Base-by-base conservation (phyloP, 2,797 vertebrate species). In the Sebastolobus altivelis region DNA sequence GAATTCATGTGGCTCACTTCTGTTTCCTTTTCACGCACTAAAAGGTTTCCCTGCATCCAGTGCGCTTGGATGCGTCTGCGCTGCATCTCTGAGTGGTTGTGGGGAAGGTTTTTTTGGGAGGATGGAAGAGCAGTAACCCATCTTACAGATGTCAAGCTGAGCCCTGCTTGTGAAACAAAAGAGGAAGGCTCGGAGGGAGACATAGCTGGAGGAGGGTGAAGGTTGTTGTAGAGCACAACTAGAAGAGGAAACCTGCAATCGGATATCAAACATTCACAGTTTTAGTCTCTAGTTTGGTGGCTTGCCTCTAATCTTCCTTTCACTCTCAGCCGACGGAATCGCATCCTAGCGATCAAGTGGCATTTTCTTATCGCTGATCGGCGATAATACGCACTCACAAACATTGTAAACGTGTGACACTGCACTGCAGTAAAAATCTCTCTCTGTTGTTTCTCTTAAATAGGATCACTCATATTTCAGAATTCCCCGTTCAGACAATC, bases 141-240 rank as follows among this genome's bases (percentile, higher is more conserved):
- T 86, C 91, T 93, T 86, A 86, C 82, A 88, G 90, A 79, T 91
- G 87, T 83, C 75, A 91, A 91, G 89, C n/a, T 75, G 76, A 90
- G 84, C 69, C 72, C 80, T 79, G 91, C 82, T 80, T 74, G 55
- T 82, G 85, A 92, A 78, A 81, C 88, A 88, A 88, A 86, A 72
- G 71, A 78, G 25, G 20, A 74, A 52, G 66, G 61, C 35, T 75
- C 55, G 56, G 67, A 72, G 55, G 65, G 54, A 68, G 72, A 70
- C 35, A 25, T 4, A 5, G 27, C 14, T 59, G 54, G 72, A 79
- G 13, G 62, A 60, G 76, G 85, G 65, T 87, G 73, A 78, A 75
- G 69, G 73, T 70, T 85, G 71, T n/a, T 78, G 60, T 35, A 16
- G 20, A 68, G 55, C 46, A 60, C 10, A 61, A 77, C 13, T 29